Base-by-base conservation (phyloP, 2,888 invertebrate genomes). In the Portevinia maculata region DNA sequence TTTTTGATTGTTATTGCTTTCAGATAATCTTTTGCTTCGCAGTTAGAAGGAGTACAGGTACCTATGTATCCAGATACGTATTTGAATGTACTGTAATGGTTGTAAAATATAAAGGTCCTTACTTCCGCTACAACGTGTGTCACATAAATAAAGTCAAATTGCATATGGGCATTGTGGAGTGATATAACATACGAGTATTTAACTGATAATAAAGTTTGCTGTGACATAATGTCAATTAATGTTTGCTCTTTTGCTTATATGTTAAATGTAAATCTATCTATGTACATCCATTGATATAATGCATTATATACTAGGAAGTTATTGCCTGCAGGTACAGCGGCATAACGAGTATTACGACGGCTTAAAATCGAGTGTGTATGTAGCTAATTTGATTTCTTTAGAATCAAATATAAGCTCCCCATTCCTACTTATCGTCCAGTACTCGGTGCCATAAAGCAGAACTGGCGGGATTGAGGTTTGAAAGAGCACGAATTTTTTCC, bases 1-100 rank as follows among this genome's bases (percentile, higher is more conserved):
- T 52, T 81, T 81, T 76, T 64, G 70, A 81, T 75, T 76, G 75
- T 75, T 70, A 81, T 75, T 69, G 76, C 70, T 76, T 76, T 81
- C 15, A 50, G 81, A 81, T 81, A 81, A 75, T 76, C 76, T 70
- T 46, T 57, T 34, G 21, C 48, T 46, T 15, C 13, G 9, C 44
- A 2, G 15, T 28, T 28, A 17, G 17, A 19, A 19, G 2, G 37
- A 13, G n/a, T 13, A 11, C 1, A 8, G 9, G 39, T 11, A 41
- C 28, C 13, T 50, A 30, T 41, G 8, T 15, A 6, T 24, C 24
- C 13, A 62, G 62, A 28, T 30, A 62, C 21, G 48, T 46, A 69
- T 59, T 70, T 59, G 50, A 70, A 70, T 59, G 28, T 28, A 50
- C 59, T 39, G 39, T 30, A 59, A 70, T 59, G 48, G 30, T 39